A percentile compares a stretch with the other conserved stretches of the same genome.
phyloP scores from a whole-genome alignment of 2,888 invertebrate species.

The Tetranychus piercei region DNA sequence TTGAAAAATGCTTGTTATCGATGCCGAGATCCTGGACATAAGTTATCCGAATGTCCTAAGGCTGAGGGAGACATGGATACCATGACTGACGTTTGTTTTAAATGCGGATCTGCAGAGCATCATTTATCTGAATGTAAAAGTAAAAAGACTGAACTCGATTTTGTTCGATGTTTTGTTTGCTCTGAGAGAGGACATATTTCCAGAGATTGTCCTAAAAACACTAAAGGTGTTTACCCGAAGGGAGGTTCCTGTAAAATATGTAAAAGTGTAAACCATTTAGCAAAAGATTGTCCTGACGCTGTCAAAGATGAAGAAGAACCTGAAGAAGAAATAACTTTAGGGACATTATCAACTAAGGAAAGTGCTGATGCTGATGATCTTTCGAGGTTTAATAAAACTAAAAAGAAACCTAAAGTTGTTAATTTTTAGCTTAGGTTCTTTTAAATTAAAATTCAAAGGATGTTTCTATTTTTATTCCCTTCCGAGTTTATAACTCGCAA shows the following conservation, averaged over 20 bases:
- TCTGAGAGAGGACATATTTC: slow-evolving; percentile 69
- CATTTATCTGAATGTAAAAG: slow-evolving; percentile 22
- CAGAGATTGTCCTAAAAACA: slow-evolving; percentile 69
- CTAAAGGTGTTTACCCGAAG: slow-evolving; percentile 64
- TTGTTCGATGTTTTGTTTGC: slow-evolving; percentile 73
- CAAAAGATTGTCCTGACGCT: slow-evolving; percentile 54
- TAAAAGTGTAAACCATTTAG: slow-evolving; percentile 65
- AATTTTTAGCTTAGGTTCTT: not conserved
- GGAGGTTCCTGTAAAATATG: slow-evolving; percentile 57
- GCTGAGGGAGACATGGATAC: slow-evolving; percentile 41
- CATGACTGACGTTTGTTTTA: slow-evolving; percentile 24
- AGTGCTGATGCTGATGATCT: not conserved
- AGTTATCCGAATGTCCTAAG: slow-evolving; percentile 47
- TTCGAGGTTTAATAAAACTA: not conserved
- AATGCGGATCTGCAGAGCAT: slow-evolving; percentile 31
- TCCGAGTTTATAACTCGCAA: not conserved
- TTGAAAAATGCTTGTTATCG: slow-evolving; percentile 22
- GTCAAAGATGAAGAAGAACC: slow-evolving; percentile 28
- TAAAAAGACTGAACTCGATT: slow-evolving; percentile 40
- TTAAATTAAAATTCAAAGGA: no score
- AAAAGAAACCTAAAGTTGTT: not conserved
- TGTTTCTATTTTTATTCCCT: no score
- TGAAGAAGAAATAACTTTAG: not conserved
- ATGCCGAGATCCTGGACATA: slow-evolving; percentile 30
- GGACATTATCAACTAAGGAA: not conserved